Evolutionary conservation across 2,888 invertebrate genomes (phyloP), one percentile per base, ranked within the genome.

Genomic region (Eristalis pertinax): DNA sequence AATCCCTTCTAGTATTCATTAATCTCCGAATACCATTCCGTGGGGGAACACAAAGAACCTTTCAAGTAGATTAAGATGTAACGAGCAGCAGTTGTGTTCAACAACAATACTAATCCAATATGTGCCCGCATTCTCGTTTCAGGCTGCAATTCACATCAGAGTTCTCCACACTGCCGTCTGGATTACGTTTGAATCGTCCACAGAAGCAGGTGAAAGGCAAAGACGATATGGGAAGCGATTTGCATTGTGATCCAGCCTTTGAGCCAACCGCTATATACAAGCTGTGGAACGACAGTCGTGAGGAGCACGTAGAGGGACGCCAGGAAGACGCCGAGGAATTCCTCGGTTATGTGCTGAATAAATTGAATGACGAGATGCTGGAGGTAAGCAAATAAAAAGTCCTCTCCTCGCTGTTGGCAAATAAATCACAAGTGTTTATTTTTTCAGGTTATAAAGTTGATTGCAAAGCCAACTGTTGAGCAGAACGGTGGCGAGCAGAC

Each of bases 301-400:
- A 95, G 89, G 94, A 96, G 62, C 91, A 92, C 87, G 96, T 97
- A 73, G 97, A 98, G 92, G 99, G 98, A 0, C 94, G 97, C 24
- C 99, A 99, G 93, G 99, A 99, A 92, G 99, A 99, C 93, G 99
- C 99, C 0, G 99, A 99, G 93, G 99, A 99, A 92, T 99, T 99
- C 93, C 95, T 99, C 1, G 97, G 98, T 8, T 98, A 97, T 92
- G 94, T 99, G 87, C 94, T 99, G 29, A 99, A 99, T 93, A 97
- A 97, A 32, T 95, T 99, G 77, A 98, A 99, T 91, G 99, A 99
- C 93, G 99, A 99, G 94, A 98, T 99, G 98, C 94, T 98, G 2
- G 97, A 98, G 94, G 97, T 97, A 90, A 91, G 87, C 15, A 56
- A 26, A 8, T 13, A 63, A 67, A 35, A 15, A 15, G n/a, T 19